Conservation (phyloP, 2,888 invertebrate genomes). For the Temnothorax unifasciatus region DNA sequence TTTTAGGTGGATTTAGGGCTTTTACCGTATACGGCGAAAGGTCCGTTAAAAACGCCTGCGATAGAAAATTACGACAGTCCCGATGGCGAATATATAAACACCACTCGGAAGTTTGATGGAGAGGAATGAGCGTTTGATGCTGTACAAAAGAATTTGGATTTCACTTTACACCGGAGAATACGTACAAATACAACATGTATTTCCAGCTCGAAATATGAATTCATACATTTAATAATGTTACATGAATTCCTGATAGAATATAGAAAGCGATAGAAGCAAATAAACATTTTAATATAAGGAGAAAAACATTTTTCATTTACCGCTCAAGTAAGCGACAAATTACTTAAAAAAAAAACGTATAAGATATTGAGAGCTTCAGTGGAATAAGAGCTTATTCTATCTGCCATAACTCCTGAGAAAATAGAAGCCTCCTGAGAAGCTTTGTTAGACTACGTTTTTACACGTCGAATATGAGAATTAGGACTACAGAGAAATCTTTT, state of each 20-base stretch:
- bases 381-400: constrained; percentile 15
- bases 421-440: no score
- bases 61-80: constrained; percentile 93
- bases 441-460: constrained; percentile 14
- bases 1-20: constrained; percentile 91
- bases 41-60: constrained; percentile 94
- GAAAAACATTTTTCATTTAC: background rate
- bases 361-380: background rate
- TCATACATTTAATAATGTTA: constrained; percentile 43
- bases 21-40: constrained; percentile 90
- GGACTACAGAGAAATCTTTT: background rate
- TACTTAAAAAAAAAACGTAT: background rate
- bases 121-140: constrained; percentile 60
- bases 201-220: constrained; percentile 15
- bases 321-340: background rate
- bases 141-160: background rate
- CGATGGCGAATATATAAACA: constrained; percentile 96
- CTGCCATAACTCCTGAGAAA: background rate
- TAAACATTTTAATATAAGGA: constrained; percentile 22
- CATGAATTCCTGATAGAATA: constrained; percentile 20
- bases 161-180: background rate
- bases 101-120: constrained; percentile 89
- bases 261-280: constrained; percentile 9
- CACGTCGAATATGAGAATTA: constrained; percentile 14
- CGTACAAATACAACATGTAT: constrained; percentile 38